Evolutionary conservation across 53 echinoderm and acorn worm genomes (phyloP).

Genomic region (Holothuria scabra): DNA sequence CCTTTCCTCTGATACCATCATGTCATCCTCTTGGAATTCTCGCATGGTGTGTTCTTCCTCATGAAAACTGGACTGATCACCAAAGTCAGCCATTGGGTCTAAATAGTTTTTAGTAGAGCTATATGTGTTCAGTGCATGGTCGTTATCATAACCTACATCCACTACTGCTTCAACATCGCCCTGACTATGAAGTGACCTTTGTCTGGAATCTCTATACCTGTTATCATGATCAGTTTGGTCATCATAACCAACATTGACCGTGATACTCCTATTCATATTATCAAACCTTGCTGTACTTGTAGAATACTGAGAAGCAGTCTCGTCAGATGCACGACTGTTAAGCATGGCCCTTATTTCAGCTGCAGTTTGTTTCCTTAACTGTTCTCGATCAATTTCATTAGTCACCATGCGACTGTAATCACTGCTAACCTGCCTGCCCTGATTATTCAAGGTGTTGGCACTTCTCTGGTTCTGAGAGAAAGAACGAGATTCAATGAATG

Average conservation of each 20-base stretch:
- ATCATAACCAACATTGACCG: conserved; percentile 36
- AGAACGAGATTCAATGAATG: background rate
- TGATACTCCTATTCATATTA: conserved; percentile 31
- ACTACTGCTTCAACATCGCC: conserved; percentile 9
- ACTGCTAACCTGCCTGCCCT: background rate
- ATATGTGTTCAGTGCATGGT: background rate
- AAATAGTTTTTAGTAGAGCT: background rate
- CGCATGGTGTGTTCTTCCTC: conserved; percentile 13
- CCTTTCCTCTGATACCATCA: conserved; percentile 31
- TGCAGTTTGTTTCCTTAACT: conserved; percentile 14
- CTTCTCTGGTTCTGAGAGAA: conserved; percentile 13
- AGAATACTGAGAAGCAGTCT: conserved; percentile 20
- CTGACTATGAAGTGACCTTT: background rate
- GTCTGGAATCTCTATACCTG: background rate
- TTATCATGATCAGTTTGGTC: background rate
- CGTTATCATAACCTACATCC: conserved; percentile 25
- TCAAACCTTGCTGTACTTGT: conserved; percentile 32
- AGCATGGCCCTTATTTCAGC: conserved; percentile 27
- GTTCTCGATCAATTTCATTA: conserved; percentile 32
- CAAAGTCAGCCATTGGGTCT: conserved; percentile 42
- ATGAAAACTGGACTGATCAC: conserved; percentile 28
- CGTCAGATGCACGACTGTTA: conserved; percentile 2
- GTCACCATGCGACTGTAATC: conserved; percentile 26
- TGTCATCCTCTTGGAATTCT: conserved; percentile 35
- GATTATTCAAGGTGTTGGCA: conserved; percentile 1